Base-by-base conservation (phyloP, 2,888 invertebrate species). In the Mongoloraphidia duomilia region DNA sequence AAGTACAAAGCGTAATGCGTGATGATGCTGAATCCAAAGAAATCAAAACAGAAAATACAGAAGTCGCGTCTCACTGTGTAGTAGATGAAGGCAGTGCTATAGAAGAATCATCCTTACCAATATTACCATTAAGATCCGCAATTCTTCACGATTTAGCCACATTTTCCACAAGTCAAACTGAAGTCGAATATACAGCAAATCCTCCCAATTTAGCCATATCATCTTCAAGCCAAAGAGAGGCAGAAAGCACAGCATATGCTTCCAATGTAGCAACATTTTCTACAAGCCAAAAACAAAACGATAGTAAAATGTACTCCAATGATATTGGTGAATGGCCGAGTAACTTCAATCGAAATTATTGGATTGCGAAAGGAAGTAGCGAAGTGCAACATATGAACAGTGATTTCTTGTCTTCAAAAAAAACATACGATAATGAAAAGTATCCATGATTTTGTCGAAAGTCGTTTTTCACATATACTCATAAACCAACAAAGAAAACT, bases 361-460 rank as follows among this genome's bases (percentile, higher is more conserved):
- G 49, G 49, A 46, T 49, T 46, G 44, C 34, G 38, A 49, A 49
- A 37, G 46, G 49, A 49, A 49, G 45, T 38, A 49, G 49, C 46
- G 49, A 49, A 49, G 9, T 49, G 49, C 47, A 49, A 49, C 35
- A 49, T 38, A 49, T 13, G 34, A 47, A 49, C 12, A 45, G 46
- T 45, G 37, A 49, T 49, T 49, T 49, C 34, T 1, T 49, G 38
- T 36, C 46, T n/a, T 49, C 38, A 49, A 11, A 49, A 12, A 49
- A 49, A 49, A 49, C 45, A 34, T 49, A 13, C 41, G 49, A 47
- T 45, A 49, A 49, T 11, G 49, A 49, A 49, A 49, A 47, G 44
- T 45, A 49, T 38, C 49, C 49, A 49, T 40, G 46, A 37, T 49
- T 47, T 33, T 49, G 46, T 38, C 46, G 38, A 37, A 47, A 47